A percentile compares a stretch with the other conserved stretches of the same genome.
These are phyloP conservation scores for Momotus momota DNA, from an alignment of 2,797 vertebrate species.

Conservation along the genomic window DNA sequence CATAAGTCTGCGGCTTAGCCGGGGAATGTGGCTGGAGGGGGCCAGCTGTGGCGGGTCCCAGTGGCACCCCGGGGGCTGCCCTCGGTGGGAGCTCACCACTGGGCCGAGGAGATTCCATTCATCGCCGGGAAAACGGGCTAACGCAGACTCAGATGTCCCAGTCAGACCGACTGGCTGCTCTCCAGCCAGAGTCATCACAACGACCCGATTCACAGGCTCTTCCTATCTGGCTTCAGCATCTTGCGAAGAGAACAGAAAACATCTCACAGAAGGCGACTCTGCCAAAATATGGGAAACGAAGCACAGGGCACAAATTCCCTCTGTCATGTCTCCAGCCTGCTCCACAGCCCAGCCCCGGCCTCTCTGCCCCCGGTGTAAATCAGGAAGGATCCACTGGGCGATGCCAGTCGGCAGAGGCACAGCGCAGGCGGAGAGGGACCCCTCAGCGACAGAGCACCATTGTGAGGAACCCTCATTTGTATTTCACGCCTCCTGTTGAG, in stretches of 20 bases:
- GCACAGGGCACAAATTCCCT: slow-evolving; percentile 59
- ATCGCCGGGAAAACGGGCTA: background rate
- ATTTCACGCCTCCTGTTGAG: background rate
- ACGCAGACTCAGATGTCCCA: slow-evolving; percentile 51
- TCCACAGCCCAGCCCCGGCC: background rate
- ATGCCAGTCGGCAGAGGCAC: background rate
- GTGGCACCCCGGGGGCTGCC: background rate
- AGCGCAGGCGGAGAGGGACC: background rate
- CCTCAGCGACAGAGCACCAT: background rate
- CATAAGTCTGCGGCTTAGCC: accelerated
- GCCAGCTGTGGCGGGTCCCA: accelerated
- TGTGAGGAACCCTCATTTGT: background rate
- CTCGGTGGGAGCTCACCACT: background rate
- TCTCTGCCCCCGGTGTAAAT: background rate
- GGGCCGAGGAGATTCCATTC: background rate
- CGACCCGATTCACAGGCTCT: slow-evolving; percentile 62
- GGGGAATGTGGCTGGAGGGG: background rate
- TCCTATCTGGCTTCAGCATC: slow-evolving; percentile 61
- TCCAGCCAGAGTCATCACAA: slow-evolving; percentile 67
- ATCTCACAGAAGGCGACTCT: slow-evolving; percentile 60
- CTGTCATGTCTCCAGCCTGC: slow-evolving; percentile 34
- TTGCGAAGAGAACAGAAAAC: slow-evolving; percentile 64
- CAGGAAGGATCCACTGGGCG: background rate
- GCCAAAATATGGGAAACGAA: slow-evolving; percentile 63
- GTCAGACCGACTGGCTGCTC: slow-evolving; percentile 33